A percentile compares a stretch with the other conserved stretches of the same genome.
Conservation (phyloP, 2,888 invertebrate species). For the Pardosa pseudoannulata region DNA sequence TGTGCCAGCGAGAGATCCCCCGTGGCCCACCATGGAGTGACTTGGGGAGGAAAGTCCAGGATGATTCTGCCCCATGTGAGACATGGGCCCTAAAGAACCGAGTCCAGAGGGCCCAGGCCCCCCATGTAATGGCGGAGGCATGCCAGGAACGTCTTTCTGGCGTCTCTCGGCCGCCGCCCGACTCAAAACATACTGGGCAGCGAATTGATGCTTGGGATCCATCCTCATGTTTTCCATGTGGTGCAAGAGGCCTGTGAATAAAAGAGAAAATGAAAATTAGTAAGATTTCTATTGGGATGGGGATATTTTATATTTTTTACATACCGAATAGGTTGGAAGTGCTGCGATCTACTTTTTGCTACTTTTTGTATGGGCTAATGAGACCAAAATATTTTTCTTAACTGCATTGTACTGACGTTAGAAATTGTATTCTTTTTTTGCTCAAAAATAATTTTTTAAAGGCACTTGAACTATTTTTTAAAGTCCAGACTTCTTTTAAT, state of each 20-base stretch:
- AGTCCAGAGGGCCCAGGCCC: slow-evolving; percentile 72
- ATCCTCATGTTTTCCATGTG: slow-evolving; percentile 98
- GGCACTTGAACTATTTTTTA: no score
- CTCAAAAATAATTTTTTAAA: no score
- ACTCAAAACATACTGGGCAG: slow-evolving; percentile 93
- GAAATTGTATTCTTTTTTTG: no score
- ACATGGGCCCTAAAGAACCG: slow-evolving; percentile 71
- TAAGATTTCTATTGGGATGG: no score
- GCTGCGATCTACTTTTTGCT: no score
- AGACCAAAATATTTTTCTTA: no score
- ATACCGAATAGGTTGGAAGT: no score
- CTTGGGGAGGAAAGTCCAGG: slow-evolving; percentile 72
- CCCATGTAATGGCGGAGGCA: slow-evolving; percentile 71
- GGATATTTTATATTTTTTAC: no score
- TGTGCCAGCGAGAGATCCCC: slow-evolving; percentile 68
- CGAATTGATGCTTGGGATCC: slow-evolving; percentile 97
- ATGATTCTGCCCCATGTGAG: slow-evolving; percentile 72
- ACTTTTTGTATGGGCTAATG: no score
- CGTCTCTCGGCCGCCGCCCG: slow-evolving; percentile 93
- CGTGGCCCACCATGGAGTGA: slow-evolving; percentile 71
- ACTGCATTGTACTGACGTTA: no score
- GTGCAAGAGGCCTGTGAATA: slow-evolving; percentile 85
- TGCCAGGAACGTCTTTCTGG: slow-evolving; percentile 79
- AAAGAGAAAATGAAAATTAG: background rate
- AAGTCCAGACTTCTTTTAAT: no score